Base-by-base conservation (phyloP, 2,888 invertebrate species). In the Heliconius ethilla region DNA sequence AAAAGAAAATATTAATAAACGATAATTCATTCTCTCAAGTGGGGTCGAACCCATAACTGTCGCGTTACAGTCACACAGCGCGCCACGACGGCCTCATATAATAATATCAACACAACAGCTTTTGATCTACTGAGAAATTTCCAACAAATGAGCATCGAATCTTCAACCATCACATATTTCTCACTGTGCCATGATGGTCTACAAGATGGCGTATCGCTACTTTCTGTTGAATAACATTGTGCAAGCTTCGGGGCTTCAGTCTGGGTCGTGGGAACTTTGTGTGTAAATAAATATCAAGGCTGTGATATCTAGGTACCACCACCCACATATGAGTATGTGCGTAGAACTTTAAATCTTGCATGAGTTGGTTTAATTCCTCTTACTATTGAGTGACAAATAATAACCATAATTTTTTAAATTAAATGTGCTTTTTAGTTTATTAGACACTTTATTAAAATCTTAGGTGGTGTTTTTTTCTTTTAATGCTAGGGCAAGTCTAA, bases 251-350 rank as follows among this genome's bases (percentile, higher is more conserved):
- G 45, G 55, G 78, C 76, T 75, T 76, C 67, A 78, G 78, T 73
- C 75, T 65, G 75, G 55, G 76, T 77, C 81, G 81, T 81, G 79
- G 76, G 81, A 82, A 81, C 73, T 75, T 70, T 51, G 13, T 25
- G 40, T 45, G 40, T 40, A 82, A 82, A 81, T 40, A 82, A 82
- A 81, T 81, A 81, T 80, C 79, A 82, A 82, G 82, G 82, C 70
- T 79, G 78, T 70, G 25, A 62, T 75, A 55, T 70, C 59, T 70
- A 33, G 0, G 33, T 33, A 62, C 15, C 37, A 62, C 15, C 37
- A 65, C 15, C 55, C 59, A 76, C 76, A 69, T 51, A 70, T 76
- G 33, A 33, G 33, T 33, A 33, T 33, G 33, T 33, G 33, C 33
- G 3, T 59, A 33, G 25, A 27, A 63, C 59, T 25, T 62, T 25